These are phyloP conservation scores for Danio kyathit DNA, from an alignment of 2,797 vertebrate species.

Conservation along the genomic window DNA sequence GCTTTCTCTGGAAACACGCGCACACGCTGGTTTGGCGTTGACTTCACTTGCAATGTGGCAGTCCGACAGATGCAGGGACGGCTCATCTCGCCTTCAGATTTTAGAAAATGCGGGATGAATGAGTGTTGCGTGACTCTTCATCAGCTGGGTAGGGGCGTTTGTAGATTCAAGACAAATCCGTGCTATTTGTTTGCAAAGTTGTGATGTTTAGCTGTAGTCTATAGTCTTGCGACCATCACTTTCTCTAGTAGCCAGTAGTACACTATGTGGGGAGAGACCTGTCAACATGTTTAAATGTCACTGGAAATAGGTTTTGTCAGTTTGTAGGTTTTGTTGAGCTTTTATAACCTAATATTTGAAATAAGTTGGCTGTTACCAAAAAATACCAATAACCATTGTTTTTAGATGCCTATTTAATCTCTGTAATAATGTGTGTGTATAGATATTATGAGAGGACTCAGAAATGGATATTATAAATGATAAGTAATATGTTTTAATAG, in stretches of 20 bases:
- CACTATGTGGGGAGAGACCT: constrained; percentile 8
- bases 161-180: not conserved
- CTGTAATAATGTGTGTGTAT: too few species aligned
- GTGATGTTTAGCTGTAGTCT: constrained; percentile 1
- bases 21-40: constrained; percentile 33
- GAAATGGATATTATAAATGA: not conserved
- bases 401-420: not conserved
- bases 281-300: constrained; percentile 2
- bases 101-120: not conserved
- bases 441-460: not conserved
- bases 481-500: not conserved
- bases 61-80: constrained; percentile 32
- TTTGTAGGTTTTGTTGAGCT: constrained; percentile 4
- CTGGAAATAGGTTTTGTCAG: not conserved
- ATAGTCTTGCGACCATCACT: constrained; percentile 14
- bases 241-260: not conserved
- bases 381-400: not conserved
- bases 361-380: not conserved
- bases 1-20: constrained; percentile 23
- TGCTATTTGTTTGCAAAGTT: constrained; percentile 34
- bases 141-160: not conserved
- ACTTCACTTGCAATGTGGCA: constrained; percentile 52
- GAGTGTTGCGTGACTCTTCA: constrained; percentile 3
- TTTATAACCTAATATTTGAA: not conserved
- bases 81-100: constrained; percentile 10